These are phyloP conservation scores for Nipponacmea schrenckii DNA, from an alignment of 2,888 invertebrate species.

Conservation along the genomic window DNA sequence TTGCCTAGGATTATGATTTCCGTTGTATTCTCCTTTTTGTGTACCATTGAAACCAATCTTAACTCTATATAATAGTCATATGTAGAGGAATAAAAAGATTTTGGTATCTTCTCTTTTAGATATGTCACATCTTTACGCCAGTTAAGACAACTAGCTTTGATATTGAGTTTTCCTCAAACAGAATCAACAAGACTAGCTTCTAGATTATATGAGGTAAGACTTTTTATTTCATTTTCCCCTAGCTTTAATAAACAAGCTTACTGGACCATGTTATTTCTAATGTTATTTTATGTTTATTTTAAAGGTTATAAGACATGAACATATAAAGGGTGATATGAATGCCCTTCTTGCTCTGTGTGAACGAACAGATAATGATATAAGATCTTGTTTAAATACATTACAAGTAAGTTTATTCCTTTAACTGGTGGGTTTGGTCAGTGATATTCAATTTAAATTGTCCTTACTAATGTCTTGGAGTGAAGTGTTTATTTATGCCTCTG, in stretches of 20 bases:
- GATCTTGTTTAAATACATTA: conserved; percentile 89
- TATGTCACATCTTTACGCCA: conserved; percentile 81
- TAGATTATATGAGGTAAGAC: conserved; percentile 71
- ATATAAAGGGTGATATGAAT: conserved; percentile 77
- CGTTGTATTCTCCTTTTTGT: too few species aligned
- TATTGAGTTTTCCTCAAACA: conserved; percentile 73
- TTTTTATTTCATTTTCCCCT: not conserved
- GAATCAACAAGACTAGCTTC: conserved; percentile 71
- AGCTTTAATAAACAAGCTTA: not conserved
- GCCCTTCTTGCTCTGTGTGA: conserved; percentile 82
- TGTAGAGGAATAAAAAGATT: too few species aligned
- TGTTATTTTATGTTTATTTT: conserved; percentile 60
- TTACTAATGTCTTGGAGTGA: too few species aligned
- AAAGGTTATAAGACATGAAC: conserved; percentile 73
- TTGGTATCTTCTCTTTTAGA: conserved; percentile 41
- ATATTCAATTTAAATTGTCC: too few species aligned
- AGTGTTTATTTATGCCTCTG: too few species aligned
- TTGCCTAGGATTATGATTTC: too few species aligned
- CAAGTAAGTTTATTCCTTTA: conserved; percentile 70
- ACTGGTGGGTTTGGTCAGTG: not conserved
- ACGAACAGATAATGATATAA: conserved; percentile 87
- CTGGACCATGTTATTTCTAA: not conserved
- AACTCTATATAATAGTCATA: too few species aligned
- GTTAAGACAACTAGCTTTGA: conserved; percentile 80
- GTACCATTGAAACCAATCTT: too few species aligned